phyloP scores from a whole-genome alignment of 2,888 invertebrate genomes.

The Julus scanicus region DNA sequence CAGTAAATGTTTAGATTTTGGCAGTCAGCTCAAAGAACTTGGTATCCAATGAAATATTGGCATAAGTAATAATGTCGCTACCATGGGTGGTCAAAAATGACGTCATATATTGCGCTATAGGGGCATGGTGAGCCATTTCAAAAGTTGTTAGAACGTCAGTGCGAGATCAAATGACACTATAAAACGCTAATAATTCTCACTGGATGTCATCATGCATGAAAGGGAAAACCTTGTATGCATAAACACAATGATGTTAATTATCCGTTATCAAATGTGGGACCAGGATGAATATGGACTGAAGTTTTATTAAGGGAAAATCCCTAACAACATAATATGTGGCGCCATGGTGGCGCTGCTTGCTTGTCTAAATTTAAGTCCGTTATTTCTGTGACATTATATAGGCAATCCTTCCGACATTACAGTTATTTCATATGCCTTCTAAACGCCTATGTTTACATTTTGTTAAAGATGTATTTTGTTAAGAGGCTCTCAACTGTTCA shows the following conservation, averaged over 20 bases:
- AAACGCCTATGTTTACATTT: constrained; percentile 43
- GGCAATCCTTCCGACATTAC: too few relatives aligned
- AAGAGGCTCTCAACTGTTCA: background rate
- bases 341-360: too few relatives aligned
- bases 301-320: too few relatives aligned
- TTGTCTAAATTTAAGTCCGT: too few relatives aligned
- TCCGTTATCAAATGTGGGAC: too few relatives aligned
- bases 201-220: background rate
- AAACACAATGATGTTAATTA: background rate
- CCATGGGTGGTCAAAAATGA: background rate
- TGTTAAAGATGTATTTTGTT: background rate
- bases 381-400: too few relatives aligned
- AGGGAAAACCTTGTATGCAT: background rate
- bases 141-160: background rate
- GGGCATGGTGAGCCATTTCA: background rate
- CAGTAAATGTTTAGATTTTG: background rate
- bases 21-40: background rate
- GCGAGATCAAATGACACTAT: background rate
- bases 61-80: background rate
- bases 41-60: background rate
- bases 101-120: constrained; percentile 10
- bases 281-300: too few relatives aligned
- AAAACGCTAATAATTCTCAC: background rate
- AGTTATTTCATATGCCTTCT: too few relatives aligned
- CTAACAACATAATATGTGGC: too few relatives aligned